A percentile compares a stretch with the other conserved stretches of the same genome.
phyloP scores from a whole-genome alignment of 2,797 vertebrate genomes.

The Danio choprae region DNA sequence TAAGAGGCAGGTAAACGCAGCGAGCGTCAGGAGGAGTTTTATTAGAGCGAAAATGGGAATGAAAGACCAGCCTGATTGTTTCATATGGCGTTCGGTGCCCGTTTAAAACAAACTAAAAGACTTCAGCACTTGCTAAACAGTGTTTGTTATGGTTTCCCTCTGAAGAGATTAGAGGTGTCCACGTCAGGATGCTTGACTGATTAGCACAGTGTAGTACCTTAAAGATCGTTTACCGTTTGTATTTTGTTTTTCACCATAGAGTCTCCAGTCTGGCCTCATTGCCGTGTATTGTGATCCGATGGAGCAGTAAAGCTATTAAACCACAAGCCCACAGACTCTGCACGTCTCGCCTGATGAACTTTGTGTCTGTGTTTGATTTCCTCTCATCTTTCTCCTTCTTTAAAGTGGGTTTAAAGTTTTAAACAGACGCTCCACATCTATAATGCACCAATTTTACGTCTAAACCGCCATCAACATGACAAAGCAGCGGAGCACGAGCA shows the following conservation, averaged over 20 bases:
- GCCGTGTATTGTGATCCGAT: conserved; percentile 3
- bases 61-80: conserved; percentile 8
- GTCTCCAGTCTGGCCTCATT: neutral
- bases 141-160: neutral
- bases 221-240: neutral
- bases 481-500: neutral
- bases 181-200: conserved; percentile 1
- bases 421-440: neutral
- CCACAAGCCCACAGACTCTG: conserved; percentile 25
- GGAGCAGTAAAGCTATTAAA: conserved; percentile 39
- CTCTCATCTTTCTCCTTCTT: neutral
- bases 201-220: neutral
- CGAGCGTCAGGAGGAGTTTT: conserved; percentile 34
- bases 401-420: conserved; percentile 10
- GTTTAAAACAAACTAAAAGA: conserved; percentile 9
- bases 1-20: conserved; percentile 56
- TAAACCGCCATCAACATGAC: neutral
- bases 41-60: conserved; percentile 25
- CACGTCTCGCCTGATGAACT: conserved; percentile 55
- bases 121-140: neutral
- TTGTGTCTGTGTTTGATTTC: conserved; percentile 50
- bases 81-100: conserved; percentile 5
- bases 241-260: neutral
- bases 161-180: neutral
- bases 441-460: neutral